phyloP scores from a whole-genome alignment of 2,888 invertebrate species.

The Aphodius granarius region DNA sequence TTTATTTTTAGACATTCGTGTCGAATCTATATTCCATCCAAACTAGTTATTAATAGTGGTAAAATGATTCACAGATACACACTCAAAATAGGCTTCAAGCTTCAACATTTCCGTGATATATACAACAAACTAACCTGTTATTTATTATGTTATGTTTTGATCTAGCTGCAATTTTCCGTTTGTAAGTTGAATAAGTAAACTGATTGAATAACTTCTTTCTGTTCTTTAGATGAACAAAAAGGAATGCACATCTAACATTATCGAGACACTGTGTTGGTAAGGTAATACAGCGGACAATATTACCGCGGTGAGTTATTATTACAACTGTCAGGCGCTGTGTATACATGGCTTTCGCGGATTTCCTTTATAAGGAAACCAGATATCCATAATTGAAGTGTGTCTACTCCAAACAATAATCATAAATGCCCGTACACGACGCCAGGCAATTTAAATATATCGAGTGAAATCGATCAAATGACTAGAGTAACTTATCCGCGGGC shows the following conservation, averaged over 20 bases:
- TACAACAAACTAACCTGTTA: neutral
- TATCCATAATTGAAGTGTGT: neutral
- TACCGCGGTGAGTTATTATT: neutral
- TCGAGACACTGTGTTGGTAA: neutral
- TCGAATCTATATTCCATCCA: neutral
- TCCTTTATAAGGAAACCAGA: neutral
- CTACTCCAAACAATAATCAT: neutral
- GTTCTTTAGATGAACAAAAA: too few relatives aligned
- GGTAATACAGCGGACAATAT: neutral
- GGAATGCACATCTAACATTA: too few relatives aligned
- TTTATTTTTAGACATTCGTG: neutral
- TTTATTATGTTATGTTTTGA: neutral
- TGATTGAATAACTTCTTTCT: too few relatives aligned
- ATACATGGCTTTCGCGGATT: neutral
- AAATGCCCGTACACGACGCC: neutral
- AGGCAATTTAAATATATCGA: neutral
- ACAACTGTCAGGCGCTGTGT: neutral
- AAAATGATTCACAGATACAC: neutral
- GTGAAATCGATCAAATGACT: neutral
- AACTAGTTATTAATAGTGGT: neutral
- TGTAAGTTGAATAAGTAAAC: too few relatives aligned
- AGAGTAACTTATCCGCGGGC: neutral
- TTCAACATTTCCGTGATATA: neutral
- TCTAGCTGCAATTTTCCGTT: too few relatives aligned
- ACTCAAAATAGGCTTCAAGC: neutral